Conservation (phyloP, 2,888 invertebrate species). For the Heteromurus nitidus region DNA sequence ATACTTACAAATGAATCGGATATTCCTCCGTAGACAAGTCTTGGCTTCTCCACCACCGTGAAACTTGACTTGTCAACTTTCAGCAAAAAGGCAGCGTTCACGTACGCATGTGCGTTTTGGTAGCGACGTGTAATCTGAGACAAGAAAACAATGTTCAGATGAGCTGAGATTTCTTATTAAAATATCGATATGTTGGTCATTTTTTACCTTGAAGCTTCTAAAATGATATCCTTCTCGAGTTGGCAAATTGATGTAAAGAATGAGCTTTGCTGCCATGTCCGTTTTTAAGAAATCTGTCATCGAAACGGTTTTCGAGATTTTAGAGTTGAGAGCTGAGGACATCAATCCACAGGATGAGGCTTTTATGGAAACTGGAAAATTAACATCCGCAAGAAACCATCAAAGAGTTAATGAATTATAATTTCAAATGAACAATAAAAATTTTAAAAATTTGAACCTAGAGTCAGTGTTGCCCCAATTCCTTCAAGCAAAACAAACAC, state of each 20-base stretch:
- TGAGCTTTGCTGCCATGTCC: conserved; percentile 62
- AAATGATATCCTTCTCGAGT: conserved; percentile 60
- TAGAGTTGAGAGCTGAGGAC: too few relatives aligned
- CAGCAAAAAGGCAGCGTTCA: conserved; percentile 69
- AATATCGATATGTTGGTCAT: too few relatives aligned
- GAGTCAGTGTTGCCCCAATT: conserved; percentile 74
- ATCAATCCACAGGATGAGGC: too few relatives aligned
- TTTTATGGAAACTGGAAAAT: background rate
- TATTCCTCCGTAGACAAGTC: conserved; percentile 66
- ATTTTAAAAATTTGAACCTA: conserved; percentile 72
- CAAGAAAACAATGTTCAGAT: too few relatives aligned
- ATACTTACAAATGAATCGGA: conserved; percentile 55
- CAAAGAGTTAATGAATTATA: background rate
- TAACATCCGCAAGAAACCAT: background rate
- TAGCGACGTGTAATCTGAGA: conserved; percentile 69
- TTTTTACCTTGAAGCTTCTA: conserved; percentile 66
- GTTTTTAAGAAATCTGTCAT: conserved; percentile 63
- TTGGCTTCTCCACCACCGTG: conserved; percentile 49
- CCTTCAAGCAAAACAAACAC: conserved; percentile 80
- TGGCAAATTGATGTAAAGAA: conserved; percentile 58
- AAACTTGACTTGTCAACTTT: conserved; percentile 48
- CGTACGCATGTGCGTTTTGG: conserved; percentile 71
- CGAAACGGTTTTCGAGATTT: conserved; percentile 9
- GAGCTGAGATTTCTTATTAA: too few relatives aligned
- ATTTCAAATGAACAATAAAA: background rate